Evolutionary conservation across 2,888 invertebrate genomes (phyloP), one percentile per base, ranked within the genome.

Genomic region (Hemistola chrysoprasaria): DNA sequence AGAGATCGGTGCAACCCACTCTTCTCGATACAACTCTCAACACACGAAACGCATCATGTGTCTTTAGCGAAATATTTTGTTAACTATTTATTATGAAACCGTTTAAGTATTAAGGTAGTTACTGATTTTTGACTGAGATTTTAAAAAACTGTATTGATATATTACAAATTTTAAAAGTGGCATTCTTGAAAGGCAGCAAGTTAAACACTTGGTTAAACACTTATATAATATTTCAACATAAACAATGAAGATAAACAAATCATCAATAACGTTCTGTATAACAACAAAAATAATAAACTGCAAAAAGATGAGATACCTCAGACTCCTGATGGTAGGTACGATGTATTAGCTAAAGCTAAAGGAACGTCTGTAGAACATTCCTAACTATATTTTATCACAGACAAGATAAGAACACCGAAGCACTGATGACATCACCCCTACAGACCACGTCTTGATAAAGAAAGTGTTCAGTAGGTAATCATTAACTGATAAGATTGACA

Each of bases 391-490:
- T 72, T 82, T 84, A 86, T 84, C 82, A 68, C 65, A 59, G 59
- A 62, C 62, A 59, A 82, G 87, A 88, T 87, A 87, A 86, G 72
- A 59, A 49, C 53, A 66, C 78, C 71, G 66, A 78, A 81, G 72
- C 53, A 72, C 65, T 56, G 74, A 65, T 87, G 88, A 86, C 86
- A 83, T 88, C 88, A 87, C 63, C 74, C 66, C 51, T 58, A 69
- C 71, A 78, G 70, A 65, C 74, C 63, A 61, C 56, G 64, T 59
- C 63, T 70, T 70, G 83, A 85, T 84, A 82, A 85, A 80, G 84
- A 82, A 81, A 81, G 71, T 76, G 71, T 65, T 75, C 75, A 76
- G 72, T 79, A 66, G 76, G 73, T 74, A 78, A 78, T 75, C 77
- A 78, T 73, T 72, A 64, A 56, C 56, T 58, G 77, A 79, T 78